phyloP scores from a whole-genome alignment of 2,888 invertebrate species.

The Drosophila hawaiiensis region DNA sequence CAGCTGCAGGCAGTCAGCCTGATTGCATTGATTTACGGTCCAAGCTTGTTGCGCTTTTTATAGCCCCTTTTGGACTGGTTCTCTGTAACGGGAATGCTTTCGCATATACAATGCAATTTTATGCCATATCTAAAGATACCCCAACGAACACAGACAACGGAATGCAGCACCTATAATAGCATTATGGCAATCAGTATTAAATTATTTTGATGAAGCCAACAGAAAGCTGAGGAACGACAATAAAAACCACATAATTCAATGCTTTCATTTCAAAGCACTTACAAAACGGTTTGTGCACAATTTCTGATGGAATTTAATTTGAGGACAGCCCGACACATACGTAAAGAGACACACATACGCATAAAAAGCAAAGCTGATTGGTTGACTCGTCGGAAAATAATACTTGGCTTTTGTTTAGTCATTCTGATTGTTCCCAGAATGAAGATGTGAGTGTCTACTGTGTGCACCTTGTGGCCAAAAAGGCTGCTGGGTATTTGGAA shows the following conservation, averaged over 20 bases:
- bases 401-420: conserved; percentile 41
- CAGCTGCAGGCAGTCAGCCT: too few relatives aligned
- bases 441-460: not conserved
- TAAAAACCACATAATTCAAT: conserved; percentile 35
- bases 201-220: conserved; percentile 8
- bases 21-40: conserved; percentile 63
- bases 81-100: not conserved
- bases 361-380: conserved; percentile 12
- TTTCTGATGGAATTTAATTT: conserved; percentile 1
- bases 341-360: not conserved
- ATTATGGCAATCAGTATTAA: conserved; percentile 46
- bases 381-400: conserved; percentile 36
- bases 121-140: conserved; percentile 20
- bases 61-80: conserved; percentile 18
- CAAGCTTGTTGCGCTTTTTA: conserved; percentile 59
- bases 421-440: conserved; percentile 22
- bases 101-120: conserved; percentile 35
- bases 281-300: conserved; percentile 24
- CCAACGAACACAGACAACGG: not conserved
- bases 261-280: conserved; percentile 35
- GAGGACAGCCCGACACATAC: not conserved
- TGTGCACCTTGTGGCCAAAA: conserved; percentile 18
- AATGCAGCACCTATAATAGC: conserved; percentile 27
- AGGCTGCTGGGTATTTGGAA: conserved; percentile 40
- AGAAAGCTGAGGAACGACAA: not conserved